phyloP scores from a whole-genome alignment of 2,797 vertebrate genomes.

The Streptopelia turtur region DNA sequence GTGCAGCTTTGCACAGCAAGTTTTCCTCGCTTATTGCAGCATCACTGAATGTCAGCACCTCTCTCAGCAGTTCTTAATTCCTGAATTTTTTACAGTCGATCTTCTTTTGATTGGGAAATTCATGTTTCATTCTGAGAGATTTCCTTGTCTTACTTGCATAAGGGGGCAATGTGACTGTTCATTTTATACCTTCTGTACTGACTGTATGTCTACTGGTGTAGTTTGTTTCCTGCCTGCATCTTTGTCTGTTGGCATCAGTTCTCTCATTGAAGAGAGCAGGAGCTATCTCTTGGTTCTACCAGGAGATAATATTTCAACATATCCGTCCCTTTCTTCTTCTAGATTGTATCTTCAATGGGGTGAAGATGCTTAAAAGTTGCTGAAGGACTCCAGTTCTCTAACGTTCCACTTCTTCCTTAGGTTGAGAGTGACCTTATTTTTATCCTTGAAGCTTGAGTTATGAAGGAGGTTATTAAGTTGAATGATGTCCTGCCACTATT shows the following conservation, averaged over 20 bases:
- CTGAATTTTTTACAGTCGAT: not conserved
- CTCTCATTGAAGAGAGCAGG: not conserved
- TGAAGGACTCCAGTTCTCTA: not conserved
- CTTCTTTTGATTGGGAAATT: not conserved
- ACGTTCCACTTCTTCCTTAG: not conserved
- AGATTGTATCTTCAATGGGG: not conserved
- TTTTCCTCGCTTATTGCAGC: not conserved
- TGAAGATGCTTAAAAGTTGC: not conserved
- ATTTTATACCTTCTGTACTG: not conserved
- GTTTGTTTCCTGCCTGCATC: not conserved
- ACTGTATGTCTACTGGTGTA: not conserved
- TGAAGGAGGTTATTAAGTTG: slow-evolving; percentile 48
- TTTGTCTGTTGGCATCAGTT: not conserved
- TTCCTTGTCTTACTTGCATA: not conserved
- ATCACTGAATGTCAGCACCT: rapidly evolving
- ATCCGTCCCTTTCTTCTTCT: not conserved
- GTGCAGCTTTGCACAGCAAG: not conserved
- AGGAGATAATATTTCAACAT: not conserved
- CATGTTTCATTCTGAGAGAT: not conserved
- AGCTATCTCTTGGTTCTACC: not conserved
- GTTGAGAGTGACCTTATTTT: not conserved
- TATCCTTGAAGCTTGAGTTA: slow-evolving; percentile 51
- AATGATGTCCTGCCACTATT: slow-evolving; percentile 23
- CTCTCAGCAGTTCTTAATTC: not conserved
- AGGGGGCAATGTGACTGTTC: not conserved